Base-by-base conservation (phyloP, 2,797 vertebrate species). In the Odontamblyopus rebecca region DNA sequence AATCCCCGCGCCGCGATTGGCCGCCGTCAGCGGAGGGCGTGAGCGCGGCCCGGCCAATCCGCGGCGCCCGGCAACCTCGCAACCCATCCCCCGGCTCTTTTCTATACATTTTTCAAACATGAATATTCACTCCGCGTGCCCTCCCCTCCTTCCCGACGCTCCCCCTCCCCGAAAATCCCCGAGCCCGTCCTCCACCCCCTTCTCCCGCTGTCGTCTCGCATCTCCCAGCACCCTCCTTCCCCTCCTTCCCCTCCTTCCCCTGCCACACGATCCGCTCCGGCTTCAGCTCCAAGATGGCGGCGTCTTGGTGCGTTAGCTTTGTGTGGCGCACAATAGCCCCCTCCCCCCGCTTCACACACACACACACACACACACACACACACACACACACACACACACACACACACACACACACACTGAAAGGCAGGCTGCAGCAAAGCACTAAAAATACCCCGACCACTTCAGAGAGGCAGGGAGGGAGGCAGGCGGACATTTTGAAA, bases 401-500 rank as follows among this genome's bases (percentile, higher is more conserved):
- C 50, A 53, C 50, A 53, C 50, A 53, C 50, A 53, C 16, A n/a
- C 50, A 53, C 59, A 16, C 59, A 61, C 6, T 7, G 27, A 61
- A 1, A 61, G 59, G 32, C 30, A 19, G 18, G 61, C 61, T 62
- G 61, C 61, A 38, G 32, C 61, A 38, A 27, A 27, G 30, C 61
- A 19, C 61, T 62, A 38, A 61, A 61, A 61, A 61, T 61, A 61
- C 60, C 60, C 16, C 57, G 57, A 9, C 59, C 27, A 32, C 61
- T 62, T 62, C 61, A 62, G 16, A 35, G 61, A 61, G 2, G 4
- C 23, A 23, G 23, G 2, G 19, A 60, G 23, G 8, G 56, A 13
- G 23, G 13, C 29, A 62, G 61, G 30, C 30, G 18, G 61, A 62
- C 61, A 62, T 62, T 62, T 62, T 62, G 30, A 19, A 62, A 38